Percentiles rank a stretch among this genome's conserved stretches.
phyloP scores from a whole-genome alignment of 2,113 vertebrate genomes.

The Diadophis punctatus region DNA sequence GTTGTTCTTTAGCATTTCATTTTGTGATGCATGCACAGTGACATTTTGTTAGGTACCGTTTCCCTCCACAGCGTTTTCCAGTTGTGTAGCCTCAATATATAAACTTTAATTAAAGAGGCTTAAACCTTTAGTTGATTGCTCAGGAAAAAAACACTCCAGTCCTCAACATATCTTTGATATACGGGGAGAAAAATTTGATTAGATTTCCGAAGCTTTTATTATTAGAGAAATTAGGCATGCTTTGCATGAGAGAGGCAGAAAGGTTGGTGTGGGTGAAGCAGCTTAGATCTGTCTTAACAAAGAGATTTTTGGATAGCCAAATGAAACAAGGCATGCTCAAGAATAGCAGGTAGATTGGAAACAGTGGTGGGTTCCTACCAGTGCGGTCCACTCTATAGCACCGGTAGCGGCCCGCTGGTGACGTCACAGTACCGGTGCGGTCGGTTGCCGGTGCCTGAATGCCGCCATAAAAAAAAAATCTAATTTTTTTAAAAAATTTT shows the following conservation, averaged over 20 bases:
- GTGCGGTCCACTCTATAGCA: no score
- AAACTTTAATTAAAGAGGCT: not conserved
- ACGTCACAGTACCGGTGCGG: no score
- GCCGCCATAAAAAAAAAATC: no score
- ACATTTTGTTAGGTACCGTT: not conserved
- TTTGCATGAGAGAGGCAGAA: not conserved
- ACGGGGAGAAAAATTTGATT: not conserved
- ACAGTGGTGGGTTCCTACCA: no score
- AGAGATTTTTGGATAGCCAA: not conserved
- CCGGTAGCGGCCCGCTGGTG: no score
- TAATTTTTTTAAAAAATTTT: no score
- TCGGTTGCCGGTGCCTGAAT: no score
- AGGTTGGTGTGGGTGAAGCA: not conserved
- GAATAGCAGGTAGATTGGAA: not conserved
- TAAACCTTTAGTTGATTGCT: not conserved
- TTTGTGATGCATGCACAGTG: not conserved
- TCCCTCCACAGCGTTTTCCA: not conserved
- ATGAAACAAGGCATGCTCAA: not conserved
- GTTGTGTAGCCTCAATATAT: not conserved
- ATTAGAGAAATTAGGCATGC: not conserved
- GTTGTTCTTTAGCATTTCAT: not conserved
- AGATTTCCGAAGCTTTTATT: not conserved
- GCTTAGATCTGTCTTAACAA: not conserved
- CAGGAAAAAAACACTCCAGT: not conserved
- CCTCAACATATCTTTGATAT: not conserved